phyloP scores from a whole-genome alignment of 2,113 vertebrate species.

The Percina caprodes region DNA sequence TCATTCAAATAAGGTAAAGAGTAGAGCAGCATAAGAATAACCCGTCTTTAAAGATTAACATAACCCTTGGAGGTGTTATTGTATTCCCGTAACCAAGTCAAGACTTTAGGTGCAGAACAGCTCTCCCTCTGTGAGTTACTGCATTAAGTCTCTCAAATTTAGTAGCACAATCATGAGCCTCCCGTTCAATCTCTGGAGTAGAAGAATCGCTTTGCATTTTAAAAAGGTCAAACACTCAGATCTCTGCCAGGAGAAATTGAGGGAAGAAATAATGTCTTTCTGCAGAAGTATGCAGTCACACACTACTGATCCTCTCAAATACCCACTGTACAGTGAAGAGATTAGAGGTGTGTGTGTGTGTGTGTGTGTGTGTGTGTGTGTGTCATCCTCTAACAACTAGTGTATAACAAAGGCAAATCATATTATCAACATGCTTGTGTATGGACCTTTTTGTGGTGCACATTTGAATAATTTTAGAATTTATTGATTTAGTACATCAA shows the following conservation, averaged over 20 bases:
- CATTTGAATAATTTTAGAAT: conserved; percentile 17
- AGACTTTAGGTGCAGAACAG: conserved; percentile 76
- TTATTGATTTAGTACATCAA: conserved; percentile 1
- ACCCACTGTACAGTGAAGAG: conserved; percentile 72
- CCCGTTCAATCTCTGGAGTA: conserved; percentile 80
- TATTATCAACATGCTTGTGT: conserved; percentile 6
- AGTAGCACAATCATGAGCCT: conserved; percentile 82
- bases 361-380: conserved; percentile 39
- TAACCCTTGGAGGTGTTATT: conserved; percentile 81
- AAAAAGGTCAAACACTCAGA: conserved; percentile 85
- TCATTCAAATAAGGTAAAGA: conserved; percentile 79
- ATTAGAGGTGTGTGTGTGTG: conserved; percentile 63
- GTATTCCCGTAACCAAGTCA: conserved; percentile 77
- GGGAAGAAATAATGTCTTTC: conserved; percentile 80
- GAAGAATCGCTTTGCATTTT: conserved; percentile 85
- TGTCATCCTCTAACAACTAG: conserved; percentile 59
- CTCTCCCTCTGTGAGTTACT: conserved; percentile 77
- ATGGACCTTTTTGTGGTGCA: conserved; percentile 6
- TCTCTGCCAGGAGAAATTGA: conserved; percentile 80
- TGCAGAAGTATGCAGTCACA: conserved; percentile 77
- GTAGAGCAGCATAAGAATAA: conserved; percentile 78
- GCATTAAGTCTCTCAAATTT: conserved; percentile 82
- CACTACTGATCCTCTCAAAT: conserved; percentile 75
- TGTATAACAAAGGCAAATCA: conserved; percentile 69
- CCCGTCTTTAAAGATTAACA: conserved; percentile 80